A percentile compares a stretch with the other conserved stretches of the same genome.
These are phyloP conservation scores for Oreochromis aureus DNA, from an alignment of 2,113 vertebrate genomes.

Conservation along the genomic window DNA sequence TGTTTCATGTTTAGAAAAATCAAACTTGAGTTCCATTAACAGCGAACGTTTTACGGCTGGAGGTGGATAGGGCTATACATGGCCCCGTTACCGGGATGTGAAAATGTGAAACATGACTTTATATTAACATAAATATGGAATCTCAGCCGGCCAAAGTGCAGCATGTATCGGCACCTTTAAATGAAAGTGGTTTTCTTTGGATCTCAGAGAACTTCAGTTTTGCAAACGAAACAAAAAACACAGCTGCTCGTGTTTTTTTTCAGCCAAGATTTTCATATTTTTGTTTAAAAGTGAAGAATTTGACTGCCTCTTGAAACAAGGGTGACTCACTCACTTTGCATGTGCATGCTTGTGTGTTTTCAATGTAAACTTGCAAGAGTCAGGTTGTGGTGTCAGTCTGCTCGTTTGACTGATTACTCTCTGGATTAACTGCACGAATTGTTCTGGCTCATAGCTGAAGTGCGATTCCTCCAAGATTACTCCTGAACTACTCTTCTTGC, in stretches of 20 bases:
- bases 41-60: background rate
- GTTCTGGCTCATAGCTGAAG: background rate
- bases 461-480: background rate
- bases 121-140: background rate
- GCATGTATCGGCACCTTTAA: background rate
- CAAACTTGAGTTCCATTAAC: background rate
- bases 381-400: background rate
- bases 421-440: background rate
- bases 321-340: background rate
- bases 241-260: background rate
- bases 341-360: background rate
- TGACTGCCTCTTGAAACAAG: background rate
- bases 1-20: background rate
- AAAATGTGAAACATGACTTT: background rate
- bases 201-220: background rate
- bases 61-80: background rate
- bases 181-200: background rate
- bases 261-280: background rate
- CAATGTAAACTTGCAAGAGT: background rate
- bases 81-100: background rate
- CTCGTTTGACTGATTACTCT: background rate
- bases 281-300: background rate
- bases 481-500: background rate
- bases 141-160: background rate
- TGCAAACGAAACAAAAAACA: too few relatives aligned